These are phyloP conservation scores for Anguilla megastoma DNA, from an alignment of 2,797 vertebrate species.

Conservation along the genomic window DNA sequence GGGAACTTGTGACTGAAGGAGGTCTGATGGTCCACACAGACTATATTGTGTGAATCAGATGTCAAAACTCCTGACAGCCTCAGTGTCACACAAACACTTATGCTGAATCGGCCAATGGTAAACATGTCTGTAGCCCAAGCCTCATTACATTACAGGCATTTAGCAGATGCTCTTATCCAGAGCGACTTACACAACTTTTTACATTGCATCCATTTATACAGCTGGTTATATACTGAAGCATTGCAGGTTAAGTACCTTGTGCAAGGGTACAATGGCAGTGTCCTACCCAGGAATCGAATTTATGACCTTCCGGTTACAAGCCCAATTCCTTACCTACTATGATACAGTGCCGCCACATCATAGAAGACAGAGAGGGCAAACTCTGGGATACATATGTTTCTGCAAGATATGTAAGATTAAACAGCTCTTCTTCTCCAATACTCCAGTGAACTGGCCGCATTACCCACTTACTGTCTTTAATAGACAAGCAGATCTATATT, in stretches of 20 bases:
- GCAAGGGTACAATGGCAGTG: too few species aligned
- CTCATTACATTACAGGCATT: too few species aligned
- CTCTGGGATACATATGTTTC: neutral
- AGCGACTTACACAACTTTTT: too few species aligned
- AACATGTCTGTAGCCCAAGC: neutral
- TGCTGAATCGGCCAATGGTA: neutral
- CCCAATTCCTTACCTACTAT: too few species aligned
- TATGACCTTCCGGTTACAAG: too few species aligned
- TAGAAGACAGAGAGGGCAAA: neutral
- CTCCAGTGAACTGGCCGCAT: constrained; percentile 35
- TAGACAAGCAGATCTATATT: constrained; percentile 27
- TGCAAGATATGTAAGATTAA: constrained; percentile 16
- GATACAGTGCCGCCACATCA: neutral
- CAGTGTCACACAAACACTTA: constrained; percentile 32
- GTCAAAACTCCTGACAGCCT: constrained; percentile 25
- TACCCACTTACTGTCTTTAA: constrained; percentile 42
- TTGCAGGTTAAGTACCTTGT: too few species aligned
- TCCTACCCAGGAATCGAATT: too few species aligned
- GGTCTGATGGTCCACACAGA: neutral
- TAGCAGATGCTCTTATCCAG: too few species aligned
- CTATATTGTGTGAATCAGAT: constrained; percentile 40
- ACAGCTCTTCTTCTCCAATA: constrained; percentile 18
- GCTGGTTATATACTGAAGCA: too few species aligned
- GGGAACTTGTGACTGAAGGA: neutral
- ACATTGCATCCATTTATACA: too few species aligned